phyloP scores from a whole-genome alignment of 1,140 invertebrate genomes.

The Goniozus legneri region DNA sequence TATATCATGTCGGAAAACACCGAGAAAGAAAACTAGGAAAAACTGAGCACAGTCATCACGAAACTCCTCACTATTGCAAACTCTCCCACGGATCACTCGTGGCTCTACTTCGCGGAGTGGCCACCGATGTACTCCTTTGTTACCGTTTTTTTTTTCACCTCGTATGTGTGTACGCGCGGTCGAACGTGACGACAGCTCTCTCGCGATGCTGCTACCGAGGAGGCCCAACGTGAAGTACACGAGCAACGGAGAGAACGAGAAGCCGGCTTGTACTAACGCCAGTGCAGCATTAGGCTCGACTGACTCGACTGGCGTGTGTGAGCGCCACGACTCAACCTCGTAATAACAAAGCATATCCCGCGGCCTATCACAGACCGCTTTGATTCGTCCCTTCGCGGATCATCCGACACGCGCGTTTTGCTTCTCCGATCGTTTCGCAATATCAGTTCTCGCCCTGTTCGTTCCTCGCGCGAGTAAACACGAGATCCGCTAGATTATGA shows the following conservation, averaged over 20 bases:
- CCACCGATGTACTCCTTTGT: too few relatives aligned
- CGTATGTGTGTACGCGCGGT: conserved; percentile 1
- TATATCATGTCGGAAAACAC: conserved; percentile 51
- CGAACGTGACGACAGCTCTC: conserved; percentile 1
- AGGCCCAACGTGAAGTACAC: conserved; percentile 33
- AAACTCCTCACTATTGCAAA: too few relatives aligned
- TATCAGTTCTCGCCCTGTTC: too few relatives aligned
- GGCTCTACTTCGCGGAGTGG: too few relatives aligned
- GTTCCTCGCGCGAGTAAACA: too few relatives aligned
- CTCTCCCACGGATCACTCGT: too few relatives aligned
- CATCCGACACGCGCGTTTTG: not conserved
- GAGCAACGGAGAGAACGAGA: conserved; percentile 13
- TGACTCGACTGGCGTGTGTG: not conserved
- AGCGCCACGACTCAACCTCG: conserved; percentile 17
- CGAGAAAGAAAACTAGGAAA: too few relatives aligned
- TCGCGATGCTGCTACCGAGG: conserved; percentile 28
- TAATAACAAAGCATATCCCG: conserved; percentile 31
- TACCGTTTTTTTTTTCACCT: conserved; percentile 9
- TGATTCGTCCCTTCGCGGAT: conserved; percentile 11
- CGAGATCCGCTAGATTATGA: too few relatives aligned
- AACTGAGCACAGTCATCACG: too few relatives aligned
- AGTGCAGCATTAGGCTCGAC: conserved; percentile 23
- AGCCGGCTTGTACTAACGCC: too few relatives aligned
- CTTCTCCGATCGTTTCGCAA: too few relatives aligned
- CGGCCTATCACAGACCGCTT: conserved; percentile 25